phyloP scores from a whole-genome alignment of 2,888 invertebrate genomes.

The Seladonia tumulorum region DNA sequence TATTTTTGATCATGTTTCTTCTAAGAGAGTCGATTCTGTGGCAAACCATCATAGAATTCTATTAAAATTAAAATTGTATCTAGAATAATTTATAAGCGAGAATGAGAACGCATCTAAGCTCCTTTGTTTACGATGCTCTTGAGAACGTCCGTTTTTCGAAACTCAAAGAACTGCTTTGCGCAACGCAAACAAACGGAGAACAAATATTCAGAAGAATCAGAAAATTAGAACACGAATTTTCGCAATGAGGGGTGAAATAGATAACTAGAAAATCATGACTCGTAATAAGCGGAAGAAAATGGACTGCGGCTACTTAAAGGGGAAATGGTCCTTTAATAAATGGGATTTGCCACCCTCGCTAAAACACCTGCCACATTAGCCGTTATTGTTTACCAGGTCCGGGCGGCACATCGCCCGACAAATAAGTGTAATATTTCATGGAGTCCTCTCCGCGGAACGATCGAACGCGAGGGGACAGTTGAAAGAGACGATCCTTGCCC shows the following conservation, averaged over 20 bases:
- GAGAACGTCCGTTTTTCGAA: too few relatives aligned
- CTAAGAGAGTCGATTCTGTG: too few relatives aligned
- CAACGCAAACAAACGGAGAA: background rate
- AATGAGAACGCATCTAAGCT: too few relatives aligned
- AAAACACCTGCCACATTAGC: background rate
- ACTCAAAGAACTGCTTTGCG: background rate
- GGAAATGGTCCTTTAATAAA: background rate
- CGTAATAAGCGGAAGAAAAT: background rate
- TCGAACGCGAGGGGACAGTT: slow-evolving; percentile 55
- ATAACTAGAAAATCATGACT: background rate
- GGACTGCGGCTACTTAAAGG: background rate
- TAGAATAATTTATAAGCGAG: too few relatives aligned
- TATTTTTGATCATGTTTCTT: too few relatives aligned
- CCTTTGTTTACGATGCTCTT: too few relatives aligned
- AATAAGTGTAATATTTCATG: slow-evolving; percentile 36
- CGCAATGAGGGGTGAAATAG: background rate
- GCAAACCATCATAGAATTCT: too few relatives aligned
- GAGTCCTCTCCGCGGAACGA: slow-evolving; percentile 19
- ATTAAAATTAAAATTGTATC: too few relatives aligned
- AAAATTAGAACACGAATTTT: background rate
- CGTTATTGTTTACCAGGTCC: background rate
- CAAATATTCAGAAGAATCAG: background rate
- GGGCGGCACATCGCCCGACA: slow-evolving; percentile 17
- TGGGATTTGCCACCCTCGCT: background rate
- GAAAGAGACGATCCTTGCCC: slow-evolving; percentile 51